phyloP scores from a whole-genome alignment of 2,888 invertebrate genomes.

The Abrostola triplasia region DNA sequence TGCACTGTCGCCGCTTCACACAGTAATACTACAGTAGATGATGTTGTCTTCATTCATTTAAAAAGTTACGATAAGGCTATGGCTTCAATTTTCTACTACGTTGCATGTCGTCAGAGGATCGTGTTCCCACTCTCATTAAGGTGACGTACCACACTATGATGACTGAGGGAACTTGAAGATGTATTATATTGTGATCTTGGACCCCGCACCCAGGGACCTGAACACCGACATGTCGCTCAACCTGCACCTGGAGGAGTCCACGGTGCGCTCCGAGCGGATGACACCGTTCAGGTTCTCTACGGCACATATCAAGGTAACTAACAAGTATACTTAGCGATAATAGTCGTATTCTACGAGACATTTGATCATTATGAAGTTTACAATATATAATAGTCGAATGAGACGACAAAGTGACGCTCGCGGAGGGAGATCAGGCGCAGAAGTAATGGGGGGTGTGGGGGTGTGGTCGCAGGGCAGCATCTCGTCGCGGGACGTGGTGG shows the following conservation, averaged over 20 bases:
- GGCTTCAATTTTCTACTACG: too few relatives aligned
- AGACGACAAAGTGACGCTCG: not conserved
- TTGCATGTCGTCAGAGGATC: not conserved
- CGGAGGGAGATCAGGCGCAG: not conserved
- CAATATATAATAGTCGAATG: too few relatives aligned
- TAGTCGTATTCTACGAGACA: too few relatives aligned
- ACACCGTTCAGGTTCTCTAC: conserved; percentile 95
- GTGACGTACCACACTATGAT: not conserved
- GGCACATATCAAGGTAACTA: conserved; percentile 91
- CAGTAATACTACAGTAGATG: not conserved
- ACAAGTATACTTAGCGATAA: too few relatives aligned
- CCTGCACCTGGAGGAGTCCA: conserved; percentile 88
- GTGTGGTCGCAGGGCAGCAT: conserved; percentile 67
- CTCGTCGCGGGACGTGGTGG: conserved; percentile 88
- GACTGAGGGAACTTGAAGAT: not conserved
- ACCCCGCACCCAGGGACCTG: conserved; percentile 71
- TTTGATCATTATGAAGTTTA: too few relatives aligned
- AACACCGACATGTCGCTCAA: conserved; percentile 88
- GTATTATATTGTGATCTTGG: not conserved
- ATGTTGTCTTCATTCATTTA: too few relatives aligned
- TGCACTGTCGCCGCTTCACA: conserved; percentile 1
- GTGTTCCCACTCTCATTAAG: not conserved
- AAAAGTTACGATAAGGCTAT: too few relatives aligned
- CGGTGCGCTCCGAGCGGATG: conserved; percentile 90
- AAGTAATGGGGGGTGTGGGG: conserved; percentile 2